These are phyloP conservation scores for Lithobates pipiens DNA, from an alignment of 2,797 vertebrate genomes.

Conservation along the genomic window DNA sequence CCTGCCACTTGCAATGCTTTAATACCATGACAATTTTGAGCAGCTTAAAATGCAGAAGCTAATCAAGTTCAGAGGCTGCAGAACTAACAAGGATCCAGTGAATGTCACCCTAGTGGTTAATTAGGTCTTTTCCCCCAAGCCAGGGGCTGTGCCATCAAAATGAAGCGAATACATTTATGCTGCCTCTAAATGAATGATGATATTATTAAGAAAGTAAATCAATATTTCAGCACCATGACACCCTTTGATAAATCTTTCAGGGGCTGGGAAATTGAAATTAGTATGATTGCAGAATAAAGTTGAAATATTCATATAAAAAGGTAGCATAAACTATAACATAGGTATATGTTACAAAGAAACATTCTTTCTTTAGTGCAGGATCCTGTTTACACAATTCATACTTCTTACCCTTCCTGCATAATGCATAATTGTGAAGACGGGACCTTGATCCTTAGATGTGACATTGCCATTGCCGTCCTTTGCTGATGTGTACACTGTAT, in stretches of 20 bases:
- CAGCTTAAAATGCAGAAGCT: constrained; percentile 16
- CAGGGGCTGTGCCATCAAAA: constrained; percentile 16
- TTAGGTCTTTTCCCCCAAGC: constrained; percentile 4
- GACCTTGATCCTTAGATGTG: constrained; percentile 85
- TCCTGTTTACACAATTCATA: constrained; percentile 2
- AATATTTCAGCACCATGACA: constrained; percentile 23
- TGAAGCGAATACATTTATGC: neutral
- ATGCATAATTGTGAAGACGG: constrained; percentile 88
- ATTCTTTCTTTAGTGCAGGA: neutral
- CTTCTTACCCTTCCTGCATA: constrained; percentile 87
- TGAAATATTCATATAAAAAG: neutral
- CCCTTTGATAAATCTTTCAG: constrained; percentile 18
- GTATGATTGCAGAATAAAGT: neutral
- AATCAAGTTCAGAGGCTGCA: neutral
- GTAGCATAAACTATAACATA: neutral
- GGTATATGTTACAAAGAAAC: neutral
- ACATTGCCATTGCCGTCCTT: constrained; percentile 95
- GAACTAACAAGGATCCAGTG: constrained; percentile 8
- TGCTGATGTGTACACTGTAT: constrained; percentile 81
- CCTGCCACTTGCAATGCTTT: neutral
- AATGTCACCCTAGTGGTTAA: constrained; percentile 32
- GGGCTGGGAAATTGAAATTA: constrained; percentile 2
- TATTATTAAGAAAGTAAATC: constrained; percentile 14
- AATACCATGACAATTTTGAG: constrained; percentile 12
- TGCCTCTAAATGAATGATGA: constrained; percentile 12